phyloP scores from a whole-genome alignment of 1,140 invertebrate genomes.

The Sitophilus oryzae region DNA sequence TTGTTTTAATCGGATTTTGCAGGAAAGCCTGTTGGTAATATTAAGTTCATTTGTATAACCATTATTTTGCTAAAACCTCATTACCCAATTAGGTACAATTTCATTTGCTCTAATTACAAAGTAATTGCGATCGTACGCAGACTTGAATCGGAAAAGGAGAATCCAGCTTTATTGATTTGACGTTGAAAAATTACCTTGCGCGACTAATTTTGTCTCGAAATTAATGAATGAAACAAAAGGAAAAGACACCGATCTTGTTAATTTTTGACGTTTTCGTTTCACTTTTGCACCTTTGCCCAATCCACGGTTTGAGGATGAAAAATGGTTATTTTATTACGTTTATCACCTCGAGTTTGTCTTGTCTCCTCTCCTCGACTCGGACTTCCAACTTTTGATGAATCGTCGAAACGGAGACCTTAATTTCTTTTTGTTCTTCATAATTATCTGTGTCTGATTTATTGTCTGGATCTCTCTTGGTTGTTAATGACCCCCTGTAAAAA shows the following conservation, averaged over 20 bases:
- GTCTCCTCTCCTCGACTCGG: no score
- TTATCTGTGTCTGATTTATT: no score
- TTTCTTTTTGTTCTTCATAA: no score
- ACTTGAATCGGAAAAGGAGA: not conserved
- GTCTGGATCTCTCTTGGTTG: no score
- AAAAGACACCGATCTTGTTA: constrained; percentile 1
- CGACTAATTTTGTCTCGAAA: constrained; percentile 1
- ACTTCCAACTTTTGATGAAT: no score
- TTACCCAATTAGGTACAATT: no score
- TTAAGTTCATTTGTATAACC: no score
- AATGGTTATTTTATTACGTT: not conserved
- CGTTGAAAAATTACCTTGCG: not conserved
- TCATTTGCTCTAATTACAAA: not conserved
- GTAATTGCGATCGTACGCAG: not conserved
- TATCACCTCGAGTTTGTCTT: not conserved
- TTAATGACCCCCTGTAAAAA: no score
- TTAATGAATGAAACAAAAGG: constrained; percentile 1
- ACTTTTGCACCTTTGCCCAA: not conserved
- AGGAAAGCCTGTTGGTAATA: no score
- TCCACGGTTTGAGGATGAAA: not conserved
- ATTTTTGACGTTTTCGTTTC: not conserved
- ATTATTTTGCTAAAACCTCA: no score
- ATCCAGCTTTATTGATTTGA: not conserved
- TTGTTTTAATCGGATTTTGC: no score
- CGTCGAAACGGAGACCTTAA: no score